Base-by-base conservation (phyloP, 2,888 invertebrate genomes). In the Oasisia sp. region DNA sequence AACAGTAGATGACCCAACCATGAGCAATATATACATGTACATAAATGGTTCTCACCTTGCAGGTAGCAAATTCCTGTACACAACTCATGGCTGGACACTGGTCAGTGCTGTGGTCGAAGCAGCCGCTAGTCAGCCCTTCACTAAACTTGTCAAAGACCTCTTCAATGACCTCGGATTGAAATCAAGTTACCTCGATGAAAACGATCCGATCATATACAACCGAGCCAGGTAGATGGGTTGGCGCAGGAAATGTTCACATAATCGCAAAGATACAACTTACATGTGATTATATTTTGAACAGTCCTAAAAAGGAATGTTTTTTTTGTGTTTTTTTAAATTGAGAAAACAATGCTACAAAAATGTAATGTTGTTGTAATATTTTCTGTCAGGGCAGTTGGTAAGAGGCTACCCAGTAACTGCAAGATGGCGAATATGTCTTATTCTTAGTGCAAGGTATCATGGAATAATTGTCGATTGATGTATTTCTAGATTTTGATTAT, bases 41-140 rank as follows among this genome's bases (percentile, higher is more conserved):
- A 91, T 11, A 27, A 7, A 44, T 32, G 32, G 50, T 44, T 44
- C 38, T 19, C 12, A 27, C 11, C 3, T 19, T 93, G 0, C 93
- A 96, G 96, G 95, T 8, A 95, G 95, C 0, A 95, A 96, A 93
- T 97, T 95, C 94, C 94, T 96, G 32, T 97, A 97, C 94, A 97
- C 97, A 14, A 97, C 97, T 0, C 97, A 97, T 95, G 97, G 97
- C 0, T 97, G 96, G 95, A 97, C 97, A 0, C 95, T 97, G 90
- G 94, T 97, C 3, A 97, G 97, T 94, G 97, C 97, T 12, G 97
- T 97, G 1, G 94, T 97, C 11, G 97, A 97, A 94, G 96, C 95
- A 44, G 96, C 96, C 2, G 95, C 95, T 0, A 95, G 95, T 1
- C 95, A 95, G 92, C 93, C 94, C 4, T 96, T 96, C 93, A 93